Base-by-base conservation (phyloP, 2,888 invertebrate species). In the Erannis defoliaria region DNA sequence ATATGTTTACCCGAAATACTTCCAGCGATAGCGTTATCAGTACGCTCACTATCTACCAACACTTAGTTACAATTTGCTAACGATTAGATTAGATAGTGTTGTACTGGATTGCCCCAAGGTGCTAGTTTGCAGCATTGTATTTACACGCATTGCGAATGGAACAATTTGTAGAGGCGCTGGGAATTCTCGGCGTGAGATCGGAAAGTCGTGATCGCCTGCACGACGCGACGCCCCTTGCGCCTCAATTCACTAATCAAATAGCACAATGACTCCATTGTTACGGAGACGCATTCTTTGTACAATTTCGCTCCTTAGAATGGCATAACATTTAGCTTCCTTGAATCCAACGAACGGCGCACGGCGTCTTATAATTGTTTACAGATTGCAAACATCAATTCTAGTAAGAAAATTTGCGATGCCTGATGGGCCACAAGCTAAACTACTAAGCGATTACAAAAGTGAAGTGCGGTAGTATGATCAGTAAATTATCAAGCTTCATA, bases 191-290 rank as follows among this genome's bases (percentile, higher is more conserved):
- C 88, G 86, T 88, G 88, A 84, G 88, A 86, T 81, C 82, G 75
- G 79, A 82, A 80, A 86, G 84, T 89, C 89, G 89, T 88, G 89
- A 86, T 84, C 84, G 80, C 75, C 73, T 80, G 80, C 88, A 88
- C 88, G 87, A 84, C 78, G 77, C 77, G 76, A 84, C 78, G 76
- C 77, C 80, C 81, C 78, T 77, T 73, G 80, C 75, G 74, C 80
- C 78, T 83, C 84, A 84, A 83, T 85, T 84, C 84, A 78, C 84
- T 85, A 84, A 86, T 87, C 84, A 84, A 86, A 82, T 76, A 79
- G 77, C 78, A 88, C 88, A 88, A 88, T 86, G 81, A 82, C 80
- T 84, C 81, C 77, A 89, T 88, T 88, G 87, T 88, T 84, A 77
- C 73, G 67, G 71, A 72, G 74, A 71, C 61, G 71, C 75, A 83